Evolutionary conservation across 1,140 invertebrate species (phyloP).

Genomic region (Cydia pomonella): DNA sequence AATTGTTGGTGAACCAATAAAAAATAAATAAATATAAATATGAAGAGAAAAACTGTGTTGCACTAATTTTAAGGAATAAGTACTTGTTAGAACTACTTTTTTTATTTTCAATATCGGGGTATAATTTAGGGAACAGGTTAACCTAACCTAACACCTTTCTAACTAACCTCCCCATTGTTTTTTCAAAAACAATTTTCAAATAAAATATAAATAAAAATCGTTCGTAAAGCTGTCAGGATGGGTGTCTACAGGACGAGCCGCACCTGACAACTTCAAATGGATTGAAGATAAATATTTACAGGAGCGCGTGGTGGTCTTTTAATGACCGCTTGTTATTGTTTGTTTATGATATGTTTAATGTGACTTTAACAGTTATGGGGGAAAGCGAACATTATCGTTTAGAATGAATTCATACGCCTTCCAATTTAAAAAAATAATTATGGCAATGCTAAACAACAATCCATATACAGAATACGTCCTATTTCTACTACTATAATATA

Average conservation of each 20-base stretch:
- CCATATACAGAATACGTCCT: too few species aligned
- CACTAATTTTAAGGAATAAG: too few species aligned
- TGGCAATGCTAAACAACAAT: background rate
- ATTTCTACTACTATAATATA: too few species aligned
- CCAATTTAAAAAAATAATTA: background rate
- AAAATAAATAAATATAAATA: too few species aligned
- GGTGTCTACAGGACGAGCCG: background rate
- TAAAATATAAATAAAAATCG: background rate
- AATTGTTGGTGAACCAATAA: too few species aligned
- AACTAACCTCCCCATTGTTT: background rate
- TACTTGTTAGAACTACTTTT: too few species aligned
- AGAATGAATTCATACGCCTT: background rate
- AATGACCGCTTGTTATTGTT: slow-evolving; percentile 32
- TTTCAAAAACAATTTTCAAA: background rate
- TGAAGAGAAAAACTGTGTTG: too few species aligned
- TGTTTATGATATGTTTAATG: slow-evolving; percentile 14
- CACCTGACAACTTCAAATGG: slow-evolving; percentile 45
- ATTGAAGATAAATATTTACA: slow-evolving; percentile 57
- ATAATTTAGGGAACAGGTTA: too few species aligned
- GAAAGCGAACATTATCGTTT: background rate
- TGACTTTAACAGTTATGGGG: background rate
- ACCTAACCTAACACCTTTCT: background rate
- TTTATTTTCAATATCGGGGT: too few species aligned
- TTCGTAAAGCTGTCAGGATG: background rate
- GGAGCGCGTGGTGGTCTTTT: slow-evolving; percentile 44